Evolutionary conservation across 2,888 invertebrate genomes (phyloP).

Genomic region (Dendrolimus houi): DNA sequence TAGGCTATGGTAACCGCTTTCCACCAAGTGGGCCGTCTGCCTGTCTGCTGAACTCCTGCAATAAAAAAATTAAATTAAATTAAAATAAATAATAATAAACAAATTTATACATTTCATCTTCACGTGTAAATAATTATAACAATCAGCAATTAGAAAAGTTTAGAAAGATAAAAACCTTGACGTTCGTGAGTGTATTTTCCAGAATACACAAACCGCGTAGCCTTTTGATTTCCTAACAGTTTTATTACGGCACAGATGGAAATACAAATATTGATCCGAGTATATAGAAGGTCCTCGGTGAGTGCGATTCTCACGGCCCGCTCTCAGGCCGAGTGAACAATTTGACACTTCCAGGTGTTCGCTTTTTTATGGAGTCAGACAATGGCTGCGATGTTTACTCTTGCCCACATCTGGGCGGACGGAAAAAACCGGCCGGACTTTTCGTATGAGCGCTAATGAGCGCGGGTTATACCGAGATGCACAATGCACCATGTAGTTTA

Average conservation of each 20-base stretch:
- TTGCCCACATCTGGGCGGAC: constrained; percentile 69
- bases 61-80: no score
- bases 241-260: constrained; percentile 7
- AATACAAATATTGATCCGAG: constrained; percentile 24
- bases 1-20: no score
- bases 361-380: constrained; percentile 61
- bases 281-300: constrained; percentile 9
- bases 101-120: no score
- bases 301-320: constrained; percentile 59
- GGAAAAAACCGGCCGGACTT: constrained; percentile 68
- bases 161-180: no score
- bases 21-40: no score
- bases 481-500: constrained; percentile 33
- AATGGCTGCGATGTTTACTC: constrained; percentile 59
- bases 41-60: no score
- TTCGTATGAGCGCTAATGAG: constrained; percentile 68
- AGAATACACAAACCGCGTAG: not conserved
- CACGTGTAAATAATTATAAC: no score
- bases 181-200: not conserved
- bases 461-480: constrained; percentile 27
- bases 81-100: no score
- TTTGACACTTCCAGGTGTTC: constrained; percentile 76
- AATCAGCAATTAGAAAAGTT: no score
- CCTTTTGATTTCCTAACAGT: not conserved
- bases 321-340: constrained; percentile 66